Conservation (phyloP, 2,113 vertebrate species). For the Gymnorhina tibicen region DNA sequence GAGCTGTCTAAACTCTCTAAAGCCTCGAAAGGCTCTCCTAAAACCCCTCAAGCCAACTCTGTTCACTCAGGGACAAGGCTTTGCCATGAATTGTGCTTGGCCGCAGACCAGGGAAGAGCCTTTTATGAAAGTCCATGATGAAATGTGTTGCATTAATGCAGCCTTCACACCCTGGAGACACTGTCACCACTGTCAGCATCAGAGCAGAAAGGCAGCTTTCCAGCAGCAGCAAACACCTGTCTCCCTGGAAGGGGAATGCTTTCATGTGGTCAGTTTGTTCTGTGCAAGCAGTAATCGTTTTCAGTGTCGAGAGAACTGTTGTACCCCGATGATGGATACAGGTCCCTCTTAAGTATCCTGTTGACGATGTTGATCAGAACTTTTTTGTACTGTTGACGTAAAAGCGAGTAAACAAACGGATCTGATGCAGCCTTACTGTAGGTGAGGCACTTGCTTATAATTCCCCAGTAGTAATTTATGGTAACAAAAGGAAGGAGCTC, state of each 20-base stretch:
- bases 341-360: constrained; percentile 70
- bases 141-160: neutral
- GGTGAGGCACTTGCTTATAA: constrained; percentile 77
- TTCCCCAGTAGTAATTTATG: constrained; percentile 76
- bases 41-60: neutral
- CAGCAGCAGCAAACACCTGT: neutral
- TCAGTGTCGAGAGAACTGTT: constrained; percentile 76
- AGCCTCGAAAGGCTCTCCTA: neutral
- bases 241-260: neutral
- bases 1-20: neutral
- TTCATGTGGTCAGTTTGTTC: constrained; percentile 55
- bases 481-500: constrained; percentile 75
- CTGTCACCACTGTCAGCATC: neutral
- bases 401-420: constrained; percentile 78
- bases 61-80: neutral
- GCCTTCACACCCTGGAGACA: neutral
- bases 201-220: neutral
- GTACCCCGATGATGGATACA: constrained; percentile 67
- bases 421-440: constrained; percentile 79
- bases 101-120: neutral
- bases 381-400: constrained; percentile 78
- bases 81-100: neutral
- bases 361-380: constrained; percentile 72
- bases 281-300: constrained; percentile 71
- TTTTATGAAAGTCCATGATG: neutral